A percentile compares a stretch with the other conserved stretches of the same genome.
Conservation (phyloP, 2,888 invertebrate species). For the Lepidochrysops patricia region DNA sequence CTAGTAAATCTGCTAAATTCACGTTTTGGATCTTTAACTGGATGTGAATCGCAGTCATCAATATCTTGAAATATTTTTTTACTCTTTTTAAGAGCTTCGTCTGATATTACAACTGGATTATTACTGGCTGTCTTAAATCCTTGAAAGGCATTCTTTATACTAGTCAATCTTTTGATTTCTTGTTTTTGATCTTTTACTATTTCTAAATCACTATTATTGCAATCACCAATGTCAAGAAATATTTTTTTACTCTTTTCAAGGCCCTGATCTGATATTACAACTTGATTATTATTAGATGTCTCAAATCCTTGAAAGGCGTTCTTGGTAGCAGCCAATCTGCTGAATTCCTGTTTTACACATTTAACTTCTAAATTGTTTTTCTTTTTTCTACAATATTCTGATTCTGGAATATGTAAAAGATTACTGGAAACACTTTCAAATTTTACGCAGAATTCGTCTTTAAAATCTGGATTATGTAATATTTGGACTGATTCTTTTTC, state of each 20-base stretch:
- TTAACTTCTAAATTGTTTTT: neutral
- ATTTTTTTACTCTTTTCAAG: conserved; percentile 31
- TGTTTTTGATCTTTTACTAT: no score
- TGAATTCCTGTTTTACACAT: no score
- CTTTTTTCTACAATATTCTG: conserved; percentile 19
- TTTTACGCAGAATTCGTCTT: no score
- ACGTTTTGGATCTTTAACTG: no score
- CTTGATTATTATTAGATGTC: conserved; percentile 37
- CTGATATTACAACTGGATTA: conserved; percentile 33
- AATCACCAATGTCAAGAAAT: conserved; percentile 32
- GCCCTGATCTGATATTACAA: conserved; percentile 33
- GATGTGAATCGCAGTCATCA: no score
- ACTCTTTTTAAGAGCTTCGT: conserved; percentile 29
- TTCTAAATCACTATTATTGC: no score
- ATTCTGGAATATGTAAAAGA: conserved; percentile 10
- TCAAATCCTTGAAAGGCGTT: conserved; percentile 22
- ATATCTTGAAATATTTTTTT: conserved; percentile 37
- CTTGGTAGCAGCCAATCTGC: neutral
- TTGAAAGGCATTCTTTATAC: neutral
- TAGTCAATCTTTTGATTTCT: neutral
- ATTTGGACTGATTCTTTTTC: neutral
- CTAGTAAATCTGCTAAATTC: no score
- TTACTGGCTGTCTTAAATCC: conserved; percentile 36
- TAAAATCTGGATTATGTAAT: no score
- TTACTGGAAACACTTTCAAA: neutral